Evolutionary conservation across 2,888 invertebrate genomes (phyloP), one percentile per base, ranked within the genome.

Genomic region (Brachypterus glaber): DNA sequence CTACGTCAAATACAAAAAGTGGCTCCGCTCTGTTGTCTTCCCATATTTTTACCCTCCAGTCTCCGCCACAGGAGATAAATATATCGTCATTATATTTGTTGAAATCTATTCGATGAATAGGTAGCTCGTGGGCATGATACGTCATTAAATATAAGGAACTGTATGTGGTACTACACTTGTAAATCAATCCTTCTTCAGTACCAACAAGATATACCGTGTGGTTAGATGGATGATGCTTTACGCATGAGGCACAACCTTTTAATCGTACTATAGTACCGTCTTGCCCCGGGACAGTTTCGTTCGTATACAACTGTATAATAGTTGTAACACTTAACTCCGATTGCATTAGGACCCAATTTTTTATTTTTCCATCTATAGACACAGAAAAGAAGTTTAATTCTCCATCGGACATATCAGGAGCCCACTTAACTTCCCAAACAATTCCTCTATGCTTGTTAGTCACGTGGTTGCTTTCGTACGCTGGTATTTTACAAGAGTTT

Each of bases 31-130:
- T 69, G 39, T 80, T 81, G 53, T 90, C 87, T 64, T 95, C 93
- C 95, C 95, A 96, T 40, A 96, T 86, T 69, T 93, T 93, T 27
- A 96, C 82, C 30, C 88, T 76, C 92, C 95, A 95, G 58, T 96
- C 96, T 1, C 85, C 87, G 38, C 91, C 84, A 57, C 92, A 92
- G 3, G 92, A 89, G n/a, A 87, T 80, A 58, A 91, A 96, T 45
- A 96, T 86, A 47, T 79, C 80, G 5, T 82, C 77, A 57, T 92
- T 90, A 63, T 72, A 93, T 57, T 77, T 76, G 66, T 95, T 96
- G 66, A 86, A 96, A 58, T 82, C 77, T 45, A 93, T 83, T 49
- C 86, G 73, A 62, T 91, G 87, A 1, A 96, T 82, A 0, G 93
- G 86, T 77, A 92, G 83, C 59, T 89, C 82, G 59, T 96, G 95